phyloP scores from a whole-genome alignment of 2,797 vertebrate species.

The Acrocephalus scirpaceus region DNA sequence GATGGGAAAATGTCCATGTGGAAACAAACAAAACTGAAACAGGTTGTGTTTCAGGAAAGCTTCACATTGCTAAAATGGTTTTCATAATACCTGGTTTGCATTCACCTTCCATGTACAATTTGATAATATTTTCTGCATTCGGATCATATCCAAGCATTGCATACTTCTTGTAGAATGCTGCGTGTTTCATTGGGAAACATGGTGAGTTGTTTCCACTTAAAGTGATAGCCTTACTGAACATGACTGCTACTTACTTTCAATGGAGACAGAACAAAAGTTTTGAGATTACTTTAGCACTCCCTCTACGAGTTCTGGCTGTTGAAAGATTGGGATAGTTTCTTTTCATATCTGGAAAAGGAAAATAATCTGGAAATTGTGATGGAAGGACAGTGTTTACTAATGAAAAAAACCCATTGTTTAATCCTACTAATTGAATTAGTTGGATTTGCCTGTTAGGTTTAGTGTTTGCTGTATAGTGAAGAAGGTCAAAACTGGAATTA shows the following conservation, averaged over 20 bases:
- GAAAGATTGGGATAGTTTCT: background rate
- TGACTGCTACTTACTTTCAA: background rate
- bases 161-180: background rate
- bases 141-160: background rate
- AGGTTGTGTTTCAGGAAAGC: background rate
- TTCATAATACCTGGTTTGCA: background rate
- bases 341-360: background rate
- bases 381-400: background rate
- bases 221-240: background rate
- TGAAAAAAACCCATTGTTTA: background rate
- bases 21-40: background rate
- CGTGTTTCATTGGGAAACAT: background rate
- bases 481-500: background rate
- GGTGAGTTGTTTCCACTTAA: background rate
- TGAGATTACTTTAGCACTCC: background rate
- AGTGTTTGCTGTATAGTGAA: background rate
- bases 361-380: background rate
- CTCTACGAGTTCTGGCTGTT: background rate
- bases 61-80: background rate
- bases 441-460: background rate
- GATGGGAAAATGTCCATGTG: background rate
- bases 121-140: accelerated
- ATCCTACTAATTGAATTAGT: background rate
- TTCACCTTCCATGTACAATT: background rate
- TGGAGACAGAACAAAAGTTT: background rate